A percentile compares a stretch with the other conserved stretches of the same genome.
phyloP scores from a whole-genome alignment of 2,113 vertebrate species.

The Coturnix japonica region DNA sequence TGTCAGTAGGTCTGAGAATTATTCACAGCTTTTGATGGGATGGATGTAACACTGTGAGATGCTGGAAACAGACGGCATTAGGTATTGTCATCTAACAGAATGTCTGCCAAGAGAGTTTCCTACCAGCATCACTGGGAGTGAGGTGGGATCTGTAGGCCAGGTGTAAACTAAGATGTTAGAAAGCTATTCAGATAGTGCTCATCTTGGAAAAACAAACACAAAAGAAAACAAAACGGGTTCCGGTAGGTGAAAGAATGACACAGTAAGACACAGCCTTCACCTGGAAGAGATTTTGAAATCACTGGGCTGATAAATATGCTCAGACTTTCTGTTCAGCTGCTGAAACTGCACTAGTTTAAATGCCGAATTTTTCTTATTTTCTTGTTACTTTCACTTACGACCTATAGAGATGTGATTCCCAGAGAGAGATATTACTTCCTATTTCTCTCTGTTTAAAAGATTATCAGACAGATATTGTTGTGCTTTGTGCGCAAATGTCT shows the following conservation, averaged over 20 bases:
- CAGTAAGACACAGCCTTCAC: not conserved
- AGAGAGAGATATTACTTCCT: not conserved
- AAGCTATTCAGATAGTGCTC: constrained; percentile 45
- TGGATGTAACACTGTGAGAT: not conserved
- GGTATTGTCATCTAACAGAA: not conserved
- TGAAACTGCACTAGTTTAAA: not conserved
- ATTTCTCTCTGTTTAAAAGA: not conserved
- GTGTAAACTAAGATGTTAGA: constrained; percentile 25
- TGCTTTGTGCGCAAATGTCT: not conserved
- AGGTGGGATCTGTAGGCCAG: constrained; percentile 23
- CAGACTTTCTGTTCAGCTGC: not conserved
- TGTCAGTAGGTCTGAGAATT: not conserved
- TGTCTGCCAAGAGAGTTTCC: constrained; percentile 24
- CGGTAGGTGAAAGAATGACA: not conserved
- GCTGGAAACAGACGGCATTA: constrained; percentile 5
- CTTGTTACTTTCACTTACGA: not conserved
- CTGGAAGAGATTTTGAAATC: not conserved
- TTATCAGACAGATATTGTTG: not conserved
- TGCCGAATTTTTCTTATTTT: not conserved
- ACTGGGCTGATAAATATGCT: not conserved
- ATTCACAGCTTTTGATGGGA: not conserved
- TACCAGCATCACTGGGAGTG: not conserved
- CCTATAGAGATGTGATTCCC: not conserved
- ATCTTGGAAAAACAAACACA: constrained; percentile 22
- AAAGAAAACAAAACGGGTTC: not conserved